A percentile compares a stretch with the other conserved stretches of the same genome.
Conservation (phyloP, 2,113 vertebrate genomes). For the Solea senegalensis region DNA sequence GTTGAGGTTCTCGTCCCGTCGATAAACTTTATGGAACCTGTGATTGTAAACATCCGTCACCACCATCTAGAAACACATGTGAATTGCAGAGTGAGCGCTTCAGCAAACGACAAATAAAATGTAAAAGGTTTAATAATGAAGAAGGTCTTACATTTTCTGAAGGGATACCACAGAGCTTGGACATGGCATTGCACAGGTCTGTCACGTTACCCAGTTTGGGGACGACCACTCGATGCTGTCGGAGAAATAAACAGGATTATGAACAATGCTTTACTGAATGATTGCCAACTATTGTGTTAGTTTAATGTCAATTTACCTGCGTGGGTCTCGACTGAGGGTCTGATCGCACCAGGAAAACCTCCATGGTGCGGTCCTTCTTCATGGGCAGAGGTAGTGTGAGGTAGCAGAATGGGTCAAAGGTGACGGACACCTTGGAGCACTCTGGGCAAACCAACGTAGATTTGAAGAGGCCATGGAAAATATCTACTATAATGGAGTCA, state of each 20-base stretch:
- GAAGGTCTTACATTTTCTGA: constrained; percentile 88
- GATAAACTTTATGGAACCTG: constrained; percentile 96
- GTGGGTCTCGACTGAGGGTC: constrained; percentile 89
- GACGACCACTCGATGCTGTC: constrained; percentile 90
- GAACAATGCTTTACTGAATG: background rate
- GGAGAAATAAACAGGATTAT: background rate
- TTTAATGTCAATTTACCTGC: constrained; percentile 81
- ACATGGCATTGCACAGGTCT: constrained; percentile 91
- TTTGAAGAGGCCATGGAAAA: constrained; percentile 93
- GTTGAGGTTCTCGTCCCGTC: constrained; percentile 92
- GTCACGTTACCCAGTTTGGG: constrained; percentile 90
- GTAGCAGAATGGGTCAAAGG: constrained; percentile 95
- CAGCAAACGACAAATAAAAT: background rate
- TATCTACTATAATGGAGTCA: constrained; percentile 92
- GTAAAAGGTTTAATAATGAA: background rate
- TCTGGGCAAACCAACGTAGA: constrained; percentile 92
- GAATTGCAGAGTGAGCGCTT: background rate
- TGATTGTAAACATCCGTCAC: constrained; percentile 98
- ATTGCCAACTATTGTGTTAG: background rate
- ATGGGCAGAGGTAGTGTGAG: constrained; percentile 91
- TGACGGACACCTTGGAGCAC: constrained; percentile 90
- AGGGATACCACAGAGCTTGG: constrained; percentile 87
- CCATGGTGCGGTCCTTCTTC: constrained; percentile 92
- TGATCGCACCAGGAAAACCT: constrained; percentile 88
- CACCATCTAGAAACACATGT: constrained; percentile 86